These are phyloP conservation scores for Opisthocomus hoazin DNA, from an alignment of 2,113 vertebrate species.

Conservation along the genomic window DNA sequence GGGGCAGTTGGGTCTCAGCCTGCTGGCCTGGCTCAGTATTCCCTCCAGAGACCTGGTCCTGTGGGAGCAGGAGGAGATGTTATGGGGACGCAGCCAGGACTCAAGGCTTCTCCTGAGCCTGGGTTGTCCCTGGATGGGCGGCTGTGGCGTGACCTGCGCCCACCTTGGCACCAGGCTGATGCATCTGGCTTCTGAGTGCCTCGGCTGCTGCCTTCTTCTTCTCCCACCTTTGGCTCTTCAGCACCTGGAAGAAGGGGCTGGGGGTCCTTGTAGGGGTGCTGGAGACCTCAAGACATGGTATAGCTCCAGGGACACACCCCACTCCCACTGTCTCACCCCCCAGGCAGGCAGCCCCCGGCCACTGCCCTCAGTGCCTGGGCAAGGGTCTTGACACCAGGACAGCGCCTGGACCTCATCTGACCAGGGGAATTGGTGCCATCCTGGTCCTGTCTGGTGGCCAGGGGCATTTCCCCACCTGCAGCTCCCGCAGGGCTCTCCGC, in stretches of 20 bases:
- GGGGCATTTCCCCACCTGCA: constrained; percentile 67
- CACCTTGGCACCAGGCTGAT: not conserved
- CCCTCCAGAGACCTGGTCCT: not conserved
- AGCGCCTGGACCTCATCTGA: not conserved
- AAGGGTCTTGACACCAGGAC: not conserved
- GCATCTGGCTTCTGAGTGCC: not conserved
- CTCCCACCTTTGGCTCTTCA: constrained; percentile 74
- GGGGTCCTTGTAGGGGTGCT: not conserved
- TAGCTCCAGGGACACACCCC: not conserved
- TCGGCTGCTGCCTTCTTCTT: constrained; percentile 31
- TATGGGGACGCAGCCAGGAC: not conserved
- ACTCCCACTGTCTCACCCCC: not conserved
- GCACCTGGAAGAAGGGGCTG: constrained; percentile 40
- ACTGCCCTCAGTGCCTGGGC: not conserved
- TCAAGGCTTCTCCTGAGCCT: not conserved
- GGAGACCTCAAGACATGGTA: not conserved
- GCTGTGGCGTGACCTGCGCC: not conserved
- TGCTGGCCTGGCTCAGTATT: not conserved
- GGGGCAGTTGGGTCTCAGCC: not conserved
- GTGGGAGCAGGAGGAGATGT: not conserved
- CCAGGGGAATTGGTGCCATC: fast-evolving
- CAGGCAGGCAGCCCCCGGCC: not conserved
- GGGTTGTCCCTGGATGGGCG: not conserved
- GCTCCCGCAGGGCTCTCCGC: constrained; percentile 65
- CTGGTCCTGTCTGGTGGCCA: not conserved